phyloP scores from a whole-genome alignment of 2,888 invertebrate genomes.

The Helicoverpa assulta region DNA sequence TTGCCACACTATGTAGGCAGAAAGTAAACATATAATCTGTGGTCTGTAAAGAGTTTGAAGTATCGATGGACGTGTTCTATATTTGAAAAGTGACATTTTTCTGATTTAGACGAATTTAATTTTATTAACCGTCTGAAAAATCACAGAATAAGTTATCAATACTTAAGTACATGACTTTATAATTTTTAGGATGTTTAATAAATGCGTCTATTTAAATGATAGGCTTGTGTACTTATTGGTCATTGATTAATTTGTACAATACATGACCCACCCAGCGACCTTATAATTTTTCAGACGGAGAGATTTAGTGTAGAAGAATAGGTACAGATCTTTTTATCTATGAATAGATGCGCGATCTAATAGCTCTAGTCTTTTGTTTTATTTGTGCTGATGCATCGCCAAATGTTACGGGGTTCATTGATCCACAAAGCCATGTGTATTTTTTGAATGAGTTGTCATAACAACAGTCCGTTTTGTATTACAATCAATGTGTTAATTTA shows the following conservation, averaged over 20 bases:
- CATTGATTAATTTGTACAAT: too few species aligned
- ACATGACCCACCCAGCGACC: too few species aligned
- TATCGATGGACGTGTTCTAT: not conserved
- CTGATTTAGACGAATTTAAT: too few species aligned
- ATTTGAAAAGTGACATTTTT: too few species aligned
- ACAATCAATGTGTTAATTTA: constrained; percentile 18
- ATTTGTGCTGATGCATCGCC: constrained; percentile 26
- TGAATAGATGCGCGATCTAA: constrained; percentile 5
- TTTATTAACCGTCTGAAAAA: too few species aligned
- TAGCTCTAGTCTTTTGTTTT: constrained; percentile 29
- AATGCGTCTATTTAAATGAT: too few species aligned
- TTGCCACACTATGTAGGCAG: not conserved
- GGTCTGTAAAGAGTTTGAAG: not conserved
- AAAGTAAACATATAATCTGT: not conserved
- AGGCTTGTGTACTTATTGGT: too few species aligned
- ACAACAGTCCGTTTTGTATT: constrained; percentile 34
- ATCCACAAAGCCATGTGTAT: constrained; percentile 35
- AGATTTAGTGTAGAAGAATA: not conserved
- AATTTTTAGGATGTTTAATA: too few species aligned
- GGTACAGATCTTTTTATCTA: not conserved
- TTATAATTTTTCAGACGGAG: too few species aligned
- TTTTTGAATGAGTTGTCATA: constrained; percentile 32
- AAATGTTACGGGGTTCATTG: constrained; percentile 46
- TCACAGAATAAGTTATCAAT: too few species aligned
- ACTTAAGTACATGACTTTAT: too few species aligned